Evolutionary conservation across 2,113 vertebrate species (phyloP).

Genomic region (Geococcyx californianus): DNA sequence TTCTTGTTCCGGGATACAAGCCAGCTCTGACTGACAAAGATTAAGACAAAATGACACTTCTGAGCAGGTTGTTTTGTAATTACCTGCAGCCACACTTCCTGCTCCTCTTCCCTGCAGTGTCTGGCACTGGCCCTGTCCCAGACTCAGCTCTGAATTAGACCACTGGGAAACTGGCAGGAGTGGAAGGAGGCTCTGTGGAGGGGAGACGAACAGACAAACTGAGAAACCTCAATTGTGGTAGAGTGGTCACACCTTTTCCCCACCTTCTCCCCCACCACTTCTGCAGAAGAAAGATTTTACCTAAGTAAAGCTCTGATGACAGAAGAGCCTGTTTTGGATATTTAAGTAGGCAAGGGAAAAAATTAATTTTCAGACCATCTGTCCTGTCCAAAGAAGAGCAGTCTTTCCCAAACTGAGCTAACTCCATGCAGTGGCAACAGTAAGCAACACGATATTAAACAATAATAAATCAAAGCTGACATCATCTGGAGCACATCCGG

Average conservation of each 20-base stretch:
- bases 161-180: neutral
- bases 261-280: neutral
- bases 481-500: neutral
- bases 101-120: neutral
- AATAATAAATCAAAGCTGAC: slow-evolving; percentile 57
- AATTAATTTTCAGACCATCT: slow-evolving; percentile 20
- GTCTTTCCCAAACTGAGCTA: neutral
- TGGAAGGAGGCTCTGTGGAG: neutral
- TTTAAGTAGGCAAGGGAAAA: neutral
- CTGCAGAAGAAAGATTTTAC: neutral
- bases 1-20: neutral
- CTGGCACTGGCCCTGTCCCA: neutral
- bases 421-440: neutral
- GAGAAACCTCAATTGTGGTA: slow-evolving; percentile 12
- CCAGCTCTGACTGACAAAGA: neutral
- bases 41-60: neutral
- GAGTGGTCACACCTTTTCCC: neutral
- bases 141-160: neutral
- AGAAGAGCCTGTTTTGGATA: neutral
- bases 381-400: neutral
- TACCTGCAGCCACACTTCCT: slow-evolving; percentile 11
- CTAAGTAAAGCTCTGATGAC: slow-evolving; percentile 16
- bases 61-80: neutral
- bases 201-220: neutral
- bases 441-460: slow-evolving; percentile 40